phyloP scores from a whole-genome alignment of 2,113 vertebrate genomes.

The Sylvietta virens region DNA sequence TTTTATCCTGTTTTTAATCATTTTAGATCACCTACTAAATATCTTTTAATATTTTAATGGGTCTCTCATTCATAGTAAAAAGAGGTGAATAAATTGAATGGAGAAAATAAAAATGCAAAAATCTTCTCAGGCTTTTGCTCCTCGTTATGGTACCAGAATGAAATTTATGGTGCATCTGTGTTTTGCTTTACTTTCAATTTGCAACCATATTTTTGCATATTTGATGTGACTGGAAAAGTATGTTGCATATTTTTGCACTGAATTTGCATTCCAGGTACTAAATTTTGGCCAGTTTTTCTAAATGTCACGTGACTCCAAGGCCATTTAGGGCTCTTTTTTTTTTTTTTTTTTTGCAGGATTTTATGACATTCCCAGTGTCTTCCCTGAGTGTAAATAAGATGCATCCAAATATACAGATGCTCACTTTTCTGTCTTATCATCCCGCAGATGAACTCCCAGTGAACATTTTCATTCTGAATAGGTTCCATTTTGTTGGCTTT shows the following conservation, averaged over 20 bases:
- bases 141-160: neutral
- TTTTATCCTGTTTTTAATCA: neutral
- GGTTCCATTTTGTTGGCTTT: neutral
- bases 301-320: neutral
- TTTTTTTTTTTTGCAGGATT: neutral
- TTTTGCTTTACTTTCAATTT: conserved; percentile 3
- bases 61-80: neutral
- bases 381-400: neutral
- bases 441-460: neutral
- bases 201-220: neutral
- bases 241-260: neutral
- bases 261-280: conserved; percentile 3
- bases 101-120: neutral
- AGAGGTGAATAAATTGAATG: neutral
- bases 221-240: neutral
- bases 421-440: neutral
- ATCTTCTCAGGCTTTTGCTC: neutral
- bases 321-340: neutral
- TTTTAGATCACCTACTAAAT: conserved; percentile 4
- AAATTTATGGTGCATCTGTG: neutral
- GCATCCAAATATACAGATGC: neutral
- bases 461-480: neutral
- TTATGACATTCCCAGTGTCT: neutral
- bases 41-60: conserved; percentile 19
- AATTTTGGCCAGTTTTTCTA: neutral